These are phyloP conservation scores for Eupithecia vulgata DNA, from an alignment of 2,888 invertebrate genomes.

Conservation along the genomic window DNA sequence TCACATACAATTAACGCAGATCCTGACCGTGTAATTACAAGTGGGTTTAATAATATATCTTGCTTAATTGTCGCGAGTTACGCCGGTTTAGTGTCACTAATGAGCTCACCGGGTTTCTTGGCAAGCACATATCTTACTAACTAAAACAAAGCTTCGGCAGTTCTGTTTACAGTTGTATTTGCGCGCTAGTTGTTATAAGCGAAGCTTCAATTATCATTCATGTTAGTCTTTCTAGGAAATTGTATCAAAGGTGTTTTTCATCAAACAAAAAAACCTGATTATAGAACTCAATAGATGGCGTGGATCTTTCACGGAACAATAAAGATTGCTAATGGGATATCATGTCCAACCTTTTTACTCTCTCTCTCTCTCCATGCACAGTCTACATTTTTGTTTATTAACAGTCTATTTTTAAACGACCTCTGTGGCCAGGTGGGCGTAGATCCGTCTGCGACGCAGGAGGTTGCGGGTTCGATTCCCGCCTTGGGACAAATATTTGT, in stretches of 20 bases:
- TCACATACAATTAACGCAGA: constrained; percentile 36
- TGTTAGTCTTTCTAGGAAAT: background rate
- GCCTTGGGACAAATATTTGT: no score
- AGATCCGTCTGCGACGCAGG: no score
- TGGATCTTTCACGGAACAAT: background rate
- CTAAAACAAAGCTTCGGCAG: constrained; percentile 54
- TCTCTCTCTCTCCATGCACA: no score
- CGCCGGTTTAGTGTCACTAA: constrained; percentile 59
- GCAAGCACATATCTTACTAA: constrained; percentile 68
- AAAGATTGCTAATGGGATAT: background rate
- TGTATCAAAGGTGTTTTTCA: no score
- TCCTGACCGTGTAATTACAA: constrained; percentile 40
- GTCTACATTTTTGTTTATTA: no score
- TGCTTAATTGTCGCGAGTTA: constrained; percentile 44
- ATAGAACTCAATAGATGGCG: background rate
- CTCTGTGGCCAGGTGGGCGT: no score
- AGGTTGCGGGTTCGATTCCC: no score
- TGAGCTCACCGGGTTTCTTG: constrained; percentile 69
- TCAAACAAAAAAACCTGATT: no score
- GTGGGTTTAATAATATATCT: constrained; percentile 45
- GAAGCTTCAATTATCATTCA: background rate
- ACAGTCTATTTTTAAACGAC: no score
- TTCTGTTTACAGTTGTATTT: constrained; percentile 25
- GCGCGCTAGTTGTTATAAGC: constrained; percentile 15
- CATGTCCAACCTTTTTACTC: no score